Conservation (phyloP, 2,113 vertebrate species). For the Butorides virescens region DNA sequence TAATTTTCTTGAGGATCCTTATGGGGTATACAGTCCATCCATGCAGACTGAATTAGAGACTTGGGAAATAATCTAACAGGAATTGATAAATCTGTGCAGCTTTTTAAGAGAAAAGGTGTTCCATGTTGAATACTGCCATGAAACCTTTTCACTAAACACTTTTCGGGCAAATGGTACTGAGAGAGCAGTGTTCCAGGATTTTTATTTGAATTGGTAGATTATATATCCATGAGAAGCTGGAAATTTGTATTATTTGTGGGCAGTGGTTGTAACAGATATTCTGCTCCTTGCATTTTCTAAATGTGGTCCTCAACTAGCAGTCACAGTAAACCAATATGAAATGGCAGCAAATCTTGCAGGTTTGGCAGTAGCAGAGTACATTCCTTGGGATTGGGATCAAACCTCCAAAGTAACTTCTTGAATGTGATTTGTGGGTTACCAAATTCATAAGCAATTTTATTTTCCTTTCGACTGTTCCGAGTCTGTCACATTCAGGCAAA, state of each 20-base stretch:
- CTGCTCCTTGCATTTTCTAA: conserved; percentile 19
- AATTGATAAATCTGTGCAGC: not conserved
- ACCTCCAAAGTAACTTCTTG: not conserved
- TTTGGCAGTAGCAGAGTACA: conserved; percentile 33
- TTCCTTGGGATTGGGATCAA: conserved; percentile 10
- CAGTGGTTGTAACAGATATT: conserved; percentile 19
- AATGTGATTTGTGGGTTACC: conserved; percentile 21
- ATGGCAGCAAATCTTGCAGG: conserved; percentile 16
- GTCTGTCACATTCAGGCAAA: not conserved
- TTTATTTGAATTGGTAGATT: conserved; percentile 16
- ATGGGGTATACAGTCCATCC: not conserved
- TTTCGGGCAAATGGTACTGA: not conserved
- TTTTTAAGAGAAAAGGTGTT: not conserved
- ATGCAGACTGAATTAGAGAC: not conserved
- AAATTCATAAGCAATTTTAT: not conserved
- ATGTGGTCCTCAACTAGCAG: not conserved
- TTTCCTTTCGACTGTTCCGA: not conserved
- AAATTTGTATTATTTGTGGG: conserved; percentile 23
- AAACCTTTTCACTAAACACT: not conserved
- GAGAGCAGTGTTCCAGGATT: not conserved
- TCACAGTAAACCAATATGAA: conserved; percentile 15
- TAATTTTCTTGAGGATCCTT: not conserved
- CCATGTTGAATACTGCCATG: not conserved
- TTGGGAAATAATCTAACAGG: not conserved
- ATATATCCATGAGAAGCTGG: conserved; percentile 14